phyloP scores from a whole-genome alignment of 2,888 invertebrate species.

The Melieria picta region DNA sequence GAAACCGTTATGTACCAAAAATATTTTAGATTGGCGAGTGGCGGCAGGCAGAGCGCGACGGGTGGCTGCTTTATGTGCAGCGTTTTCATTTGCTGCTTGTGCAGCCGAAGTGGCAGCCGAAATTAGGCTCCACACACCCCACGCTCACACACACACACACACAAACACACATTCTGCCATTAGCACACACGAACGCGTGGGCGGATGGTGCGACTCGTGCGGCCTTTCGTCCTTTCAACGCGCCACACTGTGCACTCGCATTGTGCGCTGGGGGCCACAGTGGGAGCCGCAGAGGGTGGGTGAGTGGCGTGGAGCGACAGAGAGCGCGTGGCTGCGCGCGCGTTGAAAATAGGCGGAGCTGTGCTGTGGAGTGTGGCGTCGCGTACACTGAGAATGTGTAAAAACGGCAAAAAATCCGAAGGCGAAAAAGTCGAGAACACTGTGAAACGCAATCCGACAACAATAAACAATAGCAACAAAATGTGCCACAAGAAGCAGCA shows the following conservation, averaged over 20 bases:
- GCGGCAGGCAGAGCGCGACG: no score
- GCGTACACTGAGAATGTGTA: conserved; percentile 13
- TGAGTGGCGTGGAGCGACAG: not conserved
- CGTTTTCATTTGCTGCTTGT: conserved; percentile 45
- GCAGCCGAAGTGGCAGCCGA: conserved; percentile 1
- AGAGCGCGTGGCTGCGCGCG: conserved; percentile 57
- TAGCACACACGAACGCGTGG: not conserved
- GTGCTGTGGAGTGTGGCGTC: conserved; percentile 14
- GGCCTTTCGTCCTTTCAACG: conserved; percentile 9
- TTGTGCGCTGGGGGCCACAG: not conserved
- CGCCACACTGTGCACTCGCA: not conserved
- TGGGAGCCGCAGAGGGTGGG: conserved; percentile 15
- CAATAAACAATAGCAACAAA: no score
- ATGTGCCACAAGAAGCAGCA: no score
- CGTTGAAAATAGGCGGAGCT: conserved; percentile 64
- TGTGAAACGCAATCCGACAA: not conserved
- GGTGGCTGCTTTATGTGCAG: conserved; percentile 6
- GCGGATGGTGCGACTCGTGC: conserved; percentile 23
- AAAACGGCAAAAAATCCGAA: conserved; percentile 1
- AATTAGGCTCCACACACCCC: not conserved
- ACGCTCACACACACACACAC: not conserved
- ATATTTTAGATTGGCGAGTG: no score
- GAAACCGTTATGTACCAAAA: no score
- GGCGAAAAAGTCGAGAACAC: not conserved
- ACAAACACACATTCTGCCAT: conserved; percentile 2